Conservation (phyloP, 2,888 invertebrate genomes). For the Hydriomena furcata region DNA sequence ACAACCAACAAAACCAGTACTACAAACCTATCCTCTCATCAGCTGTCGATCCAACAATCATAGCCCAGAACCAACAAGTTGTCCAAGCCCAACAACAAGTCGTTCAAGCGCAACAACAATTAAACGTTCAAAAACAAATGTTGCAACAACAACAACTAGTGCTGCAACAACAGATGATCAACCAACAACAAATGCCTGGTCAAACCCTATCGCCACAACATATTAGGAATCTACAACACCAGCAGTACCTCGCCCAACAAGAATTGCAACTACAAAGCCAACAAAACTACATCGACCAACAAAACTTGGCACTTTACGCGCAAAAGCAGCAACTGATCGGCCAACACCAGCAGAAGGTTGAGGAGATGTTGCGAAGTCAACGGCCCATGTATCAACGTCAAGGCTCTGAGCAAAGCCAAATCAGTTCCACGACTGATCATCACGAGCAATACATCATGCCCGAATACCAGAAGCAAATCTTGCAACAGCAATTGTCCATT, state of each 20-base stretch:
- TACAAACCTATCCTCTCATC: constrained; percentile 59
- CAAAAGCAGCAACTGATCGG: constrained; percentile 79
- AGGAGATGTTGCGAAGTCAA: constrained; percentile 66
- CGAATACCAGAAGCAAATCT: constrained; percentile 59
- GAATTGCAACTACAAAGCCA: constrained; percentile 79
- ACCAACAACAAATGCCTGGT: constrained; percentile 73
- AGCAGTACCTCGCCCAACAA: constrained; percentile 80
- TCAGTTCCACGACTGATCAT: constrained; percentile 59
- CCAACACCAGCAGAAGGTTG: constrained; percentile 79
- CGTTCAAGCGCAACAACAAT: constrained; percentile 72
- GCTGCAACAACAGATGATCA: constrained; percentile 75
- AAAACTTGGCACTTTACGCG: constrained; percentile 77
- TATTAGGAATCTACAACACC: constrained; percentile 71
- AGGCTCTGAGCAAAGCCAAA: constrained; percentile 74
- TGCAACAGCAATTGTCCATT: constrained; percentile 70
- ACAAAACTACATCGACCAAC: constrained; percentile 83
- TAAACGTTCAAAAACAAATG: constrained; percentile 77
- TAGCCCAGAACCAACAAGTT: constrained; percentile 73
- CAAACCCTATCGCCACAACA: constrained; percentile 77
- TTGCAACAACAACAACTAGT: constrained; percentile 76
- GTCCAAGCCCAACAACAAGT: constrained; percentile 76
- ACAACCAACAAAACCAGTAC: constrained; percentile 62
- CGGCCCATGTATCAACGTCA: constrained; percentile 73
- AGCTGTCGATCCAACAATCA: constrained; percentile 62
- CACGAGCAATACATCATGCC: constrained; percentile 63